Conservation (phyloP, 2,113 vertebrate species). For the Corydoras maculifer region DNA sequence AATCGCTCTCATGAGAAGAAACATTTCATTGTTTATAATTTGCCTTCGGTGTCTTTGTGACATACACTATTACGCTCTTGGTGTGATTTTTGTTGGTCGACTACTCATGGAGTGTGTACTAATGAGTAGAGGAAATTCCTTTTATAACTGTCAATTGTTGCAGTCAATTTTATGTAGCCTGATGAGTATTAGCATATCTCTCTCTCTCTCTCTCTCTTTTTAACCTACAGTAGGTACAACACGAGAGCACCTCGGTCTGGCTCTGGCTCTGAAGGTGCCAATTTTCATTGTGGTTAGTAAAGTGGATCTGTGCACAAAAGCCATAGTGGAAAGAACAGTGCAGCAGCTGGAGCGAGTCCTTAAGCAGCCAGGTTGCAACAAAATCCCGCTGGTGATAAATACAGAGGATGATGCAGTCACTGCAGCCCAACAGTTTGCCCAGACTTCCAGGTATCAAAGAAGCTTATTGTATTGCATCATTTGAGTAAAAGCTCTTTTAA, state of each 20-base stretch:
- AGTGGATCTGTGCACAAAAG: conserved; percentile 85
- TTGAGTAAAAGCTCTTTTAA: background rate
- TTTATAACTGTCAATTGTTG: too few relatives aligned
- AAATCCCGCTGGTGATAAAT: conserved; percentile 84
- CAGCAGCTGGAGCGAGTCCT: conserved; percentile 89
- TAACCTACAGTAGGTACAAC: conserved; percentile 81
- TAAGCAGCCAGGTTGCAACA: conserved; percentile 96
- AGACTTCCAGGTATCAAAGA: conserved; percentile 78
- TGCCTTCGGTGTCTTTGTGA: too few relatives aligned
- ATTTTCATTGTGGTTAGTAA: conserved; percentile 98
- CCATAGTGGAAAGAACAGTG: conserved; percentile 89
- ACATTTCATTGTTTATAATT: too few relatives aligned
- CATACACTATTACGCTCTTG: too few relatives aligned
- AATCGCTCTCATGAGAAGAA: too few relatives aligned
- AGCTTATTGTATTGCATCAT: background rate
- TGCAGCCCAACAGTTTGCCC: conserved; percentile 92
- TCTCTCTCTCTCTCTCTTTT: too few relatives aligned
- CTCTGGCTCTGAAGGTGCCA: conserved; percentile 93
- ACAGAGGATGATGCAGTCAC: conserved; percentile 88
- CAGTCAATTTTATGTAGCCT: too few relatives aligned
- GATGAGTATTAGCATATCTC: too few relatives aligned
- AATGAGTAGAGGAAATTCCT: too few relatives aligned
- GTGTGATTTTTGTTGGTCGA: too few relatives aligned
- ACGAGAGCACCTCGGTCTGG: conserved; percentile 89
- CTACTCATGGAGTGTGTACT: too few relatives aligned